Percentiles rank a stretch among this genome's conserved stretches.
phyloP scores from a whole-genome alignment of 2,797 vertebrate species.

The Sebastes trivittatus region DNA sequence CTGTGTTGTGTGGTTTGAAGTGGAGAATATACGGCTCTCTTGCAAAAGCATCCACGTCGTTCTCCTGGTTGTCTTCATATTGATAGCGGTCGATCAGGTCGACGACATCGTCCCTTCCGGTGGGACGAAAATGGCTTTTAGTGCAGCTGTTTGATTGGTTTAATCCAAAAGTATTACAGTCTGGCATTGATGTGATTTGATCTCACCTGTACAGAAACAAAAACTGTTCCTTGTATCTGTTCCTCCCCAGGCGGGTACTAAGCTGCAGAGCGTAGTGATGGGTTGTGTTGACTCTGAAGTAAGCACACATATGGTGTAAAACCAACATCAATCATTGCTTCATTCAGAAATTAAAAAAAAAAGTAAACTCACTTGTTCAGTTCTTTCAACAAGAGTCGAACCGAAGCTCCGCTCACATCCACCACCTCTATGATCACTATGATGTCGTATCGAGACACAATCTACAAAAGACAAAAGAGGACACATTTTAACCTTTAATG shows the following conservation, averaged over 20 bases:
- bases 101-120: conserved; percentile 66
- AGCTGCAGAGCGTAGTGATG: conserved; percentile 66
- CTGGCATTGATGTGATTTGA: not conserved
- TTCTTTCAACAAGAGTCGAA: conserved; percentile 58
- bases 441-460: conserved; percentile 76
- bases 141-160: not conserved
- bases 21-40: conserved; percentile 76
- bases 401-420: conserved; percentile 65
- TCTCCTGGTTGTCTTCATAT: conserved; percentile 75
- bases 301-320: not conserved
- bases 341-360: not conserved
- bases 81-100: conserved; percentile 69
- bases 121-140: not conserved
- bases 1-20: conserved; percentile 71
- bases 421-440: conserved; percentile 75
- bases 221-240: conserved; percentile 77
- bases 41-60: conserved; percentile 70
- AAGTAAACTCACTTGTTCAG: conserved; percentile 63
- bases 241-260: conserved; percentile 72
- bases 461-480: conserved; percentile 43
- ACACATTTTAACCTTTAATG: not conserved
- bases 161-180: not conserved
- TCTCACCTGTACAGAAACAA: conserved; percentile 77
- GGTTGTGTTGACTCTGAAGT: conserved; percentile 43
- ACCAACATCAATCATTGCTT: not conserved